phyloP scores from a whole-genome alignment of 2,113 vertebrate genomes.

The Eolophus roseicapilla region DNA sequence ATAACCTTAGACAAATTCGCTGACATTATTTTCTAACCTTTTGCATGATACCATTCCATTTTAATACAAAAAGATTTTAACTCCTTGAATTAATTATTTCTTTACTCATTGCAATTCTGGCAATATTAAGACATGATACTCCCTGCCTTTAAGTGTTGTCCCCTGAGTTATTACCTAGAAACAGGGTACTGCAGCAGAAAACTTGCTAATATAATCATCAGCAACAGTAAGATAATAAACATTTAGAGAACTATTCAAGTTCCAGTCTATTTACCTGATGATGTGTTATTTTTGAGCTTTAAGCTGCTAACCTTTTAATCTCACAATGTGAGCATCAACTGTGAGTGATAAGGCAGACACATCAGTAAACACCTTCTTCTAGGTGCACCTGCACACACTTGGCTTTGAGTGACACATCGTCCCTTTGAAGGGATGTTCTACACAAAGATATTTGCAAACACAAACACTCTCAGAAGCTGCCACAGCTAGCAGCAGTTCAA shows the following conservation, averaged over 20 bases:
- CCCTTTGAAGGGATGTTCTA: background rate
- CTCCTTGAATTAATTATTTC: background rate
- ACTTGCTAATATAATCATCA: background rate
- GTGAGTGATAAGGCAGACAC: background rate
- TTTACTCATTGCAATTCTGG: background rate
- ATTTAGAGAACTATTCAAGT: background rate
- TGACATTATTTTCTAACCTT: background rate
- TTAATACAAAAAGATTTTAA: background rate
- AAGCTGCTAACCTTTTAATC: slow-evolving; percentile 14
- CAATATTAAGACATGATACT: background rate
- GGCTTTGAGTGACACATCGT: background rate
- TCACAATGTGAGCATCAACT: background rate
- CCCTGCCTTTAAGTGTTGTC: background rate
- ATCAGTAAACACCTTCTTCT: background rate
- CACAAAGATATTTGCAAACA: background rate
- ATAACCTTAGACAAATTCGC: background rate
- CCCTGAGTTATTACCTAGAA: background rate
- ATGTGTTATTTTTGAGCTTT: background rate
- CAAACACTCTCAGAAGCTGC: background rate
- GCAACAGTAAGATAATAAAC: background rate
- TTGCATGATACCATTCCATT: background rate
- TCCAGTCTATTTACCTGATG: background rate
- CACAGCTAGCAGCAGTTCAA: background rate
- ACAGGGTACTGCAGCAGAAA: background rate
- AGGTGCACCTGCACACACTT: background rate